Base-by-base conservation (phyloP, 2,113 vertebrate genomes). In the Chloebia gouldiae region DNA sequence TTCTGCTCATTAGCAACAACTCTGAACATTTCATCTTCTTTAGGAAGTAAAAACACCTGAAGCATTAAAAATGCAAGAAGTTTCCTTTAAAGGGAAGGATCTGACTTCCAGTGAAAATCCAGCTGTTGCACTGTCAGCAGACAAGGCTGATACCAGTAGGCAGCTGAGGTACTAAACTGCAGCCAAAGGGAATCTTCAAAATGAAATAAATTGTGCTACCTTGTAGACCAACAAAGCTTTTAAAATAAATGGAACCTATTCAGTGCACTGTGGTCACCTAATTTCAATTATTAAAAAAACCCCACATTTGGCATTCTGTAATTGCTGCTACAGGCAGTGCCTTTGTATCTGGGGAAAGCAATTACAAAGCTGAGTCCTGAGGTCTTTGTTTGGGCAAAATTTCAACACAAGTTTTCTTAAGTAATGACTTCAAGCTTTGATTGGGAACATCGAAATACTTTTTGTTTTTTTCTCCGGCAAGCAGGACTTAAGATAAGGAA, bases 371-470 rank as follows among this genome's bases (percentile, higher is more conserved):
- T 73, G 50, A 93, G 53, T 47, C 33, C 76, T 86, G 19, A 84
- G 91, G 82, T 47, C 81, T 92, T 94, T 93, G 28, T 86, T 78
- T 83, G 82, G 90, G 87, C 88, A 96, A 88, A 63, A 81, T 90
- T 94, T 97, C 93, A 96, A 39, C 82, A 42, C 4, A 75, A 95
- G 51, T 93, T 94, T 96, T 86, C 87, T 73, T 92, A 92, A 95
- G 75, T 86, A 86, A 90, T 78, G 90, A 86, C 80, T 92, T 76
- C 72, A 81, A 56, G 85, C 77, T 94, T 90, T 86, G 84, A 84
- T 78, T 83, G 18, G 7, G 94, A 94, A 93, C 82, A 91, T 94
- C 87, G 64, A 94, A 96, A 97, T 66, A 69, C 37, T 91, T 87
- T 35, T 44, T 63, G 82, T 16, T 79, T 56, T 56, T 75, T 50